phyloP scores from a whole-genome alignment of 2,888 invertebrate genomes.

The Brassicogethes aeneus region DNA sequence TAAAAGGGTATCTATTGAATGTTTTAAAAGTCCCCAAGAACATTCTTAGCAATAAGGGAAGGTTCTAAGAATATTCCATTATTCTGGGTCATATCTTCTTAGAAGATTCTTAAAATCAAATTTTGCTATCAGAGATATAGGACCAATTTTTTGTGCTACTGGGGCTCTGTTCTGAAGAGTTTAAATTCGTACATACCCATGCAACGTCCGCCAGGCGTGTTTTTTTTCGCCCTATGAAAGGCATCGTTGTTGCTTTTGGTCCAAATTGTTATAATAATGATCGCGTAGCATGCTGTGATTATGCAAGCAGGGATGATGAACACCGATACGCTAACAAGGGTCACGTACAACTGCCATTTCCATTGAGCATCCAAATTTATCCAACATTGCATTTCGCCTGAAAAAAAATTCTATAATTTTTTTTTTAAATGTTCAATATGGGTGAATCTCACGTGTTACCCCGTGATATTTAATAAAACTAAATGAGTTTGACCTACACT shows the following conservation, averaged over 20 bases:
- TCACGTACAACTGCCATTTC: slow-evolving; percentile 83
- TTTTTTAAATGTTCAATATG: no score
- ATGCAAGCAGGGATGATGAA: slow-evolving; percentile 78
- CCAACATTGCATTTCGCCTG: slow-evolving; percentile 73
- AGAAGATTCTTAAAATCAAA: no score
- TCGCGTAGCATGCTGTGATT: slow-evolving; percentile 77
- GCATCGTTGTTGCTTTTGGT: slow-evolving; percentile 48
- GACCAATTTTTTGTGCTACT: no score
- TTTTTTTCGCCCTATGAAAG: slow-evolving; percentile 16
- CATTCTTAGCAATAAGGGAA: no score
- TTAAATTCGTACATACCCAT: background rate
- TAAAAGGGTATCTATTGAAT: no score
- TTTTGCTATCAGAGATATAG: no score
- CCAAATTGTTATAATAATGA: slow-evolving; percentile 87
- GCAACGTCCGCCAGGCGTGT: slow-evolving; percentile 8
- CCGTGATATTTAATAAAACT: no score
- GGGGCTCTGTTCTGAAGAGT: slow-evolving; percentile 11
- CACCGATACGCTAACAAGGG: slow-evolving; percentile 65
- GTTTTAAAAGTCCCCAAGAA: no score
- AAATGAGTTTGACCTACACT: no score
- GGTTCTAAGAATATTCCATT: no score
- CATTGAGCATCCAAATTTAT: slow-evolving; percentile 64
- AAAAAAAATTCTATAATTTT: slow-evolving; percentile 7
- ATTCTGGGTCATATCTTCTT: no score
- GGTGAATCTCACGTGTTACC: no score